phyloP scores from a whole-genome alignment of 2,888 invertebrate genomes.

The Eupithecia insigniata region DNA sequence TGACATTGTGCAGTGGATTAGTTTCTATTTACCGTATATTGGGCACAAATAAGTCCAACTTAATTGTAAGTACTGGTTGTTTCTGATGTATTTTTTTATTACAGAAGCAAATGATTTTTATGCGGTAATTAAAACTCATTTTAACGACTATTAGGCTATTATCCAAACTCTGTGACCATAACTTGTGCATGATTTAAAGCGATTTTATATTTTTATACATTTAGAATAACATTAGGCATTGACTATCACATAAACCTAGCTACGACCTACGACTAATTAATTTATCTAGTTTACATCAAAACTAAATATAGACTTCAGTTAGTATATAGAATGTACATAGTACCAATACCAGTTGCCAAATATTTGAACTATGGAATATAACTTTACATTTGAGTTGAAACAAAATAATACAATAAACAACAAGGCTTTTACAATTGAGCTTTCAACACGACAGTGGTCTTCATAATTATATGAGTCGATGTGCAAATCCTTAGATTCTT shows the following conservation, averaged over 20 bases:
- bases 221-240: slow-evolving; percentile 70
- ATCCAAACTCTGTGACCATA: slow-evolving; percentile 27
- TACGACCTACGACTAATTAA: slow-evolving; percentile 57
- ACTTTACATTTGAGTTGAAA: not conserved
- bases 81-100: not conserved
- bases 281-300: slow-evolving; percentile 41
- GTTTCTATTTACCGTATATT: not conserved
- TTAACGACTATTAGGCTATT: not conserved
- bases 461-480: not conserved
- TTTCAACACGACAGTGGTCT: not conserved
- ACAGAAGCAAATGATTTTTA: slow-evolving; percentile 4
- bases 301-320: slow-evolving; percentile 12
- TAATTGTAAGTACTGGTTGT: not conserved
- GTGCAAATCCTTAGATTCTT: slow-evolving; percentile 17
- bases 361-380: not conserved
- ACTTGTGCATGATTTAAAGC: slow-evolving; percentile 78
- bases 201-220: slow-evolving; percentile 62
- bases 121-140: not conserved
- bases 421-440: not conserved
- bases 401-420: not conserved
- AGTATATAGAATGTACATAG: not conserved
- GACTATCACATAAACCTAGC: slow-evolving; percentile 75
- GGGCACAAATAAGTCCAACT: not conserved
- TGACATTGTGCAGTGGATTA: slow-evolving; percentile 22
- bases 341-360: slow-evolving; percentile 21